Conservation (phyloP, 1,140 invertebrate species). For the Zaprionus capensis region DNA sequence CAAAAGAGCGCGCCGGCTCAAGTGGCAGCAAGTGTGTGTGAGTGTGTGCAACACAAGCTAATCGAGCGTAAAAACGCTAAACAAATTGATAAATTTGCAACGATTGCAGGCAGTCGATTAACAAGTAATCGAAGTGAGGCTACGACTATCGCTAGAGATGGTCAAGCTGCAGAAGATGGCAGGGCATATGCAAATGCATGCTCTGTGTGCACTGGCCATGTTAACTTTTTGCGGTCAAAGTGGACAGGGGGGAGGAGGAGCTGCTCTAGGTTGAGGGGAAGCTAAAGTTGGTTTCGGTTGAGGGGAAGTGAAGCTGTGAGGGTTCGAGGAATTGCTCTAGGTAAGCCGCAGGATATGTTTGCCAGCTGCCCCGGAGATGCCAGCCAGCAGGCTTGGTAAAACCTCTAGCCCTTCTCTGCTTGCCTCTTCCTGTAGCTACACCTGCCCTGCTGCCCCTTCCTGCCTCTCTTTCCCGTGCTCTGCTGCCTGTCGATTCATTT, state of each 20-base stretch:
- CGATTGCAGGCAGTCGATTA: constrained; percentile 22
- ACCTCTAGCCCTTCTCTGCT: background rate
- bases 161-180: constrained; percentile 5
- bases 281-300: background rate
- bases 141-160: background rate
- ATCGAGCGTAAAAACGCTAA: constrained; percentile 76
- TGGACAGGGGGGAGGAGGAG: background rate
- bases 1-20: constrained; percentile 49
- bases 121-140: background rate
- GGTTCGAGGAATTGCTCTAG: constrained; percentile 2
- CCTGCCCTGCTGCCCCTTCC: no score
- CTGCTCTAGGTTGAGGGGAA: background rate
- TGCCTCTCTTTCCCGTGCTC: background rate
- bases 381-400: background rate
- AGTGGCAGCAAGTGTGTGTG: constrained; percentile 10
- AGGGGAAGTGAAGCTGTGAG: background rate
- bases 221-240: background rate
- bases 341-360: constrained; percentile 63
- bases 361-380: constrained; percentile 21
- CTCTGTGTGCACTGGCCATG: background rate
- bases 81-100: constrained; percentile 16
- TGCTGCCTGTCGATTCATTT: constrained; percentile 71
- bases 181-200: constrained; percentile 33
- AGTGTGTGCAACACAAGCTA: constrained; percentile 50
- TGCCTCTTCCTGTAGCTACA: background rate